Evolutionary conservation across 2,888 invertebrate genomes (phyloP).

Genomic region (Eristalinus sepulchralis): DNA sequence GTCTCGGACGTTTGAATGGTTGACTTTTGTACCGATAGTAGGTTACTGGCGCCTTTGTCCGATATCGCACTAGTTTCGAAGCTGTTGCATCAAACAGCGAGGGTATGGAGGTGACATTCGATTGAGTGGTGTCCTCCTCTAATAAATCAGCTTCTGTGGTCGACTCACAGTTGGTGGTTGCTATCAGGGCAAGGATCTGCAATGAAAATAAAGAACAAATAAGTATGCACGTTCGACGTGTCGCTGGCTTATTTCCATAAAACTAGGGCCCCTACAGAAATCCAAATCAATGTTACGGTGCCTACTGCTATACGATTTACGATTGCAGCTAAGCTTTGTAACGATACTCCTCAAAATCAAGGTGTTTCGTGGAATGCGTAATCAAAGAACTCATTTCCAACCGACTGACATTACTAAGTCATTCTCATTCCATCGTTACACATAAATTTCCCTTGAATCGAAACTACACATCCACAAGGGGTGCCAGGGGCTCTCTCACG

Average conservation of each 20-base stretch:
- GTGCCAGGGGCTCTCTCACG: not conserved
- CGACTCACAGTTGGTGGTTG: not conserved
- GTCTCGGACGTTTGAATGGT: conserved; percentile 75
- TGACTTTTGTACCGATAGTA: conserved; percentile 73
- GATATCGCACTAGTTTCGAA: conserved; percentile 75
- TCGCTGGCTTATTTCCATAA: too few relatives aligned
- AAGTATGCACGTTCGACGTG: too few relatives aligned
- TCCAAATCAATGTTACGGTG: not conserved
- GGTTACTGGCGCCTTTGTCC: conserved; percentile 75
- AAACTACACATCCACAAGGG: not conserved
- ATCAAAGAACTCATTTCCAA: not conserved
- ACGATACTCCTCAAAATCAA: not conserved
- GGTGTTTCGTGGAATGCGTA: not conserved
- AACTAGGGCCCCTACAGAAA: too few relatives aligned
- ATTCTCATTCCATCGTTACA: not conserved
- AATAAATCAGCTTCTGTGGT: not conserved
- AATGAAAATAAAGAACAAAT: not conserved
- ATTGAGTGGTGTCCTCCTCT: not conserved
- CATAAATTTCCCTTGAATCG: not conserved
- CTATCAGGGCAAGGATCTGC: conserved; percentile 27
- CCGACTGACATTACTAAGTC: not conserved
- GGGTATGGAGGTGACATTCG: conserved; percentile 38
- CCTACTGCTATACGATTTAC: not conserved
- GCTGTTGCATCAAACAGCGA: conserved; percentile 73
- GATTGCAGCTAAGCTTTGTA: not conserved